These are phyloP conservation scores for Polyommatus iphigenia DNA, from an alignment of 2,888 invertebrate species.

Conservation along the genomic window DNA sequence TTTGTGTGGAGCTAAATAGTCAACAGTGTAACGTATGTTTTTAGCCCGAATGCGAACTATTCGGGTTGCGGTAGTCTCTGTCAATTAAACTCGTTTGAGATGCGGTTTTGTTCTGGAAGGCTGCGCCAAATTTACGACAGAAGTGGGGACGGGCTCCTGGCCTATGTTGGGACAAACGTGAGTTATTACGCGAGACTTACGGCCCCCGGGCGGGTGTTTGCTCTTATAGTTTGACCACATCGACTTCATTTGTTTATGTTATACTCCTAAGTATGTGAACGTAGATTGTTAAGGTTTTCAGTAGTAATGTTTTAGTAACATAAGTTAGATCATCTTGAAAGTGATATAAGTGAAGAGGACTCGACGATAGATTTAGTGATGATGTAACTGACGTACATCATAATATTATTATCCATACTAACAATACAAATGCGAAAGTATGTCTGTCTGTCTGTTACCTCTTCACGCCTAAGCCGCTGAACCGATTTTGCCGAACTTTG, in stretches of 20 bases:
- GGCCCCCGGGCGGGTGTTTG: not conserved
- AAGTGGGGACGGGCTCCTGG: slow-evolving; percentile 40
- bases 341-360: too few relatives aligned
- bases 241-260: not conserved
- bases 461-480: too few relatives aligned
- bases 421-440: too few relatives aligned
- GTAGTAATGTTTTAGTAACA: not conserved
- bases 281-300: not conserved
- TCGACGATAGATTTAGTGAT: too few relatives aligned
- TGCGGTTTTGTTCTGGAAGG: slow-evolving; percentile 42
- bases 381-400: too few relatives aligned
- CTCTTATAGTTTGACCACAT: not conserved
- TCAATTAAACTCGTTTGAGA: slow-evolving; percentile 53
- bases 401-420: too few relatives aligned
- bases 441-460: too few relatives aligned
- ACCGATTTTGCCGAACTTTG: too few relatives aligned
- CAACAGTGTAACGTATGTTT: slow-evolving; percentile 30
- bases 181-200: slow-evolving; percentile 36
- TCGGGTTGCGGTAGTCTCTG: slow-evolving; percentile 48
- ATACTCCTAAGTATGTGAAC: not conserved
- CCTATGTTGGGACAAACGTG: slow-evolving; percentile 36
- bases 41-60: slow-evolving; percentile 30
- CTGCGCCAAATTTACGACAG: slow-evolving; percentile 47
- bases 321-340: too few relatives aligned
- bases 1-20: slow-evolving; percentile 2